These are phyloP conservation scores for Amphiprion ocellaris DNA, from an alignment of 2,113 vertebrate species.

Conservation along the genomic window DNA sequence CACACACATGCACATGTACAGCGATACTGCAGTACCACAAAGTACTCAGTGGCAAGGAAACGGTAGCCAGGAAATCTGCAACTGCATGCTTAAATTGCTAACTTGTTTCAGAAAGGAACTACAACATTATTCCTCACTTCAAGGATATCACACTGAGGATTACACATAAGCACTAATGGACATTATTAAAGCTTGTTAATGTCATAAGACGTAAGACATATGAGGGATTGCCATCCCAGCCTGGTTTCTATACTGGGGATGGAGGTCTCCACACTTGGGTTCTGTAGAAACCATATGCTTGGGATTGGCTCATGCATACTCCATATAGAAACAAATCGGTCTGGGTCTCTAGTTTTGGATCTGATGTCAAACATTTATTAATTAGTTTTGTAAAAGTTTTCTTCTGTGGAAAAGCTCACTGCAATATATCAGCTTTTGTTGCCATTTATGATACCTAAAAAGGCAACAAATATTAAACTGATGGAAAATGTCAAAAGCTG, in stretches of 20 bases:
- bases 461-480: conserved; percentile 9
- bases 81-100: conserved; percentile 67
- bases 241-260: conserved; percentile 71
- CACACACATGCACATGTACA: conserved; percentile 66
- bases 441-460: neutral
- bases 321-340: conserved; percentile 33
- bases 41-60: conserved; percentile 48
- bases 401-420: conserved; percentile 1
- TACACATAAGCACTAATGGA: conserved; percentile 11
- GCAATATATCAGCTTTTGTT: neutral
- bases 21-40: conserved; percentile 55
- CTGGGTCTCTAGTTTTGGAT: conserved; percentile 19
- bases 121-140: conserved; percentile 18
- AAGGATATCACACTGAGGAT: conserved; percentile 39
- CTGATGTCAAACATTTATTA: neutral
- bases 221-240: conserved; percentile 59
- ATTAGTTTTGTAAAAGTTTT: neutral
- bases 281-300: conserved; percentile 72
- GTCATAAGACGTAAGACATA: conserved; percentile 12
- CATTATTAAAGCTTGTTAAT: conserved; percentile 39
- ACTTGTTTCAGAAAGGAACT: conserved; percentile 29
- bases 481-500: neutral
- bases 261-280: conserved; percentile 46
- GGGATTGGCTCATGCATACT: conserved; percentile 73
- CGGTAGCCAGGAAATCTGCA: conserved; percentile 46